phyloP scores from a whole-genome alignment of 2,797 vertebrate species.

The Trachops cirrhosus region DNA sequence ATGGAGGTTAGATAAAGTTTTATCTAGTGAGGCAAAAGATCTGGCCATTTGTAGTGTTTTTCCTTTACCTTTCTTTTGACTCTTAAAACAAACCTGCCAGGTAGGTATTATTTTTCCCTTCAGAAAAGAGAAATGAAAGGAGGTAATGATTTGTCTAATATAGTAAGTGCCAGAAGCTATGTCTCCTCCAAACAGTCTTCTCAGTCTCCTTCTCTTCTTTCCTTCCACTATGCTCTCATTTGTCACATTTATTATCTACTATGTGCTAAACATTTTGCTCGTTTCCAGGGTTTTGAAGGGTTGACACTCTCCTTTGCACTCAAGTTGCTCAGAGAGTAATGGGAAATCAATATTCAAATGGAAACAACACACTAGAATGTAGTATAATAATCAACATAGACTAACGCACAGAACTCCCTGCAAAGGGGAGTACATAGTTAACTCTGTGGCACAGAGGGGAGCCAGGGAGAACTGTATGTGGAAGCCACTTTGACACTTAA shows the following conservation, averaged over 20 bases:
- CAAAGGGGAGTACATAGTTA: neutral
- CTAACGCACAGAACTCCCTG: neutral
- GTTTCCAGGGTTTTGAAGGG: neutral
- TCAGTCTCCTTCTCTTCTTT: neutral
- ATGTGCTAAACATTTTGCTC: neutral
- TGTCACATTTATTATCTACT: neutral
- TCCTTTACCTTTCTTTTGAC: neutral
- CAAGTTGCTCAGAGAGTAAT: neutral
- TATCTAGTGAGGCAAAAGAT: conserved; percentile 43
- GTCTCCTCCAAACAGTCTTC: neutral
- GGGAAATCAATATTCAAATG: neutral
- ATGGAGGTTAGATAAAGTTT: conserved; percentile 41
- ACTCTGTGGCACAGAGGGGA: neutral
- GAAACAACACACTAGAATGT: neutral
- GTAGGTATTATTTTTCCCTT: neutral
- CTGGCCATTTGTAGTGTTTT: neutral
- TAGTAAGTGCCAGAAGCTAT: neutral
- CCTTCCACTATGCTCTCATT: neutral
- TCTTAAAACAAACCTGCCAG: neutral
- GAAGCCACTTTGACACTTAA: neutral
- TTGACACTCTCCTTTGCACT: neutral
- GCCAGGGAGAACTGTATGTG: neutral
- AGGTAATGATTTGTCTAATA: neutral
- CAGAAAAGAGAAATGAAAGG: neutral
- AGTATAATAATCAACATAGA: neutral